phyloP scores from a whole-genome alignment of 2,113 vertebrate genomes.

The Balaenoptera acutorostrata region DNA sequence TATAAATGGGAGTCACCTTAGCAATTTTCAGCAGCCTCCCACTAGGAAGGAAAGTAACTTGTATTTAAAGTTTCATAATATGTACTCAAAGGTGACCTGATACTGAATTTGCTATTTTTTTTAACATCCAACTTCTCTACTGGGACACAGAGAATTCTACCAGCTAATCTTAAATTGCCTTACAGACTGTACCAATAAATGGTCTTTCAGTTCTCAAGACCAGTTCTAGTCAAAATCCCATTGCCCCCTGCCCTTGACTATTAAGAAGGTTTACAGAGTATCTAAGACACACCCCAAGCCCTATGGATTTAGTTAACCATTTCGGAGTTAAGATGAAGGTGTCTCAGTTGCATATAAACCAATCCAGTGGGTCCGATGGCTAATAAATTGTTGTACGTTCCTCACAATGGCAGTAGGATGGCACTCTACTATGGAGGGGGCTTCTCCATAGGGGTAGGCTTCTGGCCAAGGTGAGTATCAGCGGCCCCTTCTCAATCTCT shows the following conservation, averaged over 20 bases:
- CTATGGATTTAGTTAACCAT: neutral
- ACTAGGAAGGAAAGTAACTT: conserved; percentile 67
- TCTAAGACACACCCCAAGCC: neutral
- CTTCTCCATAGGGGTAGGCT: neutral
- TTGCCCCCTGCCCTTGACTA: neutral
- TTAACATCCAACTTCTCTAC: conserved; percentile 63
- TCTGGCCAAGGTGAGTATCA: neutral
- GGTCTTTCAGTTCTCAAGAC: conserved; percentile 6
- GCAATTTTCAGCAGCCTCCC: conserved; percentile 63
- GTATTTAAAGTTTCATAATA: conserved; percentile 71
- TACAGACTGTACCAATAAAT: neutral
- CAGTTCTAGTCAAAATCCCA: neutral
- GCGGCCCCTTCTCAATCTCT: neutral
- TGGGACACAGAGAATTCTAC: conserved; percentile 39
- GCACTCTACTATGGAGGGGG: neutral
- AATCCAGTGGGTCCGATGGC: neutral
- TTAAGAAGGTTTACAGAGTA: neutral
- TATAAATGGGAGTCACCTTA: conserved; percentile 66
- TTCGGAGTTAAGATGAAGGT: neutral
- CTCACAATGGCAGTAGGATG: neutral
- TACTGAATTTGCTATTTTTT: conserved; percentile 67
- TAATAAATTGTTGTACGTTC: neutral
- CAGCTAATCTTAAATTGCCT: conserved; percentile 2
- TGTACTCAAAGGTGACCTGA: conserved; percentile 72
- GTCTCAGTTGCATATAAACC: neutral